Percentiles rank a stretch among this genome's conserved stretches.
Conservation (phyloP, 2,797 vertebrate species). For the Xenops minutus region DNA sequence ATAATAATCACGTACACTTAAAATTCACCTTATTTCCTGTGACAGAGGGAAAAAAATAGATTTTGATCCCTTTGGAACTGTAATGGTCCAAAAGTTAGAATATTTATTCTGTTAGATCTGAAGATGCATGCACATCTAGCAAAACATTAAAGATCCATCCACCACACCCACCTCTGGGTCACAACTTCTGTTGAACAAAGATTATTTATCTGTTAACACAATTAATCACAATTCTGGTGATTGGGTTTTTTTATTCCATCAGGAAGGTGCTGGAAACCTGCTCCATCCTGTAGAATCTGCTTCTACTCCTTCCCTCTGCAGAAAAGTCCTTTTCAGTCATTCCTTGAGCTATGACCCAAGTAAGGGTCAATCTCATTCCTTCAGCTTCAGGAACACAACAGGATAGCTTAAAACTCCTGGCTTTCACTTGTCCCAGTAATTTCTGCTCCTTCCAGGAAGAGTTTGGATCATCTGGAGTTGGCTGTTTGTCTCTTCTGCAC, state of each 20-base stretch:
- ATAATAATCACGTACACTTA: not conserved
- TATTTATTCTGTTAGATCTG: not conserved
- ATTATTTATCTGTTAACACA: not conserved
- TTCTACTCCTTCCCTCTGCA: not conserved
- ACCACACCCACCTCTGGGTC: not conserved
- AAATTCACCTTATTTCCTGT: not conserved
- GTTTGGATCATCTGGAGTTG: not conserved
- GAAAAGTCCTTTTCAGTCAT: not conserved
- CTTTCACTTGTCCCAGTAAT: not conserved
- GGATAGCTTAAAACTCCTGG: fast-evolving
- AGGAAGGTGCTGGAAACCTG: not conserved
- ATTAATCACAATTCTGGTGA: not conserved
- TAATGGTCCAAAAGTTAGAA: not conserved
- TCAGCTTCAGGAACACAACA: not conserved
- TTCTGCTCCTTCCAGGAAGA: not conserved
- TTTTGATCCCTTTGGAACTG: not conserved
- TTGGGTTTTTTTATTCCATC: not conserved
- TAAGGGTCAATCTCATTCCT: not conserved
- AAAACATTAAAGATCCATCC: not conserved
- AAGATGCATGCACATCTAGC: not conserved
- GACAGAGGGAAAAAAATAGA: not conserved
- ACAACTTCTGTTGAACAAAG: not conserved
- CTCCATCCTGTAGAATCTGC: not conserved
- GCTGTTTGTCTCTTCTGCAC: not conserved
- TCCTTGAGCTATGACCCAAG: not conserved